Evolutionary conservation across 2,888 invertebrate genomes (phyloP).

Genomic region (Anodontia alba): DNA sequence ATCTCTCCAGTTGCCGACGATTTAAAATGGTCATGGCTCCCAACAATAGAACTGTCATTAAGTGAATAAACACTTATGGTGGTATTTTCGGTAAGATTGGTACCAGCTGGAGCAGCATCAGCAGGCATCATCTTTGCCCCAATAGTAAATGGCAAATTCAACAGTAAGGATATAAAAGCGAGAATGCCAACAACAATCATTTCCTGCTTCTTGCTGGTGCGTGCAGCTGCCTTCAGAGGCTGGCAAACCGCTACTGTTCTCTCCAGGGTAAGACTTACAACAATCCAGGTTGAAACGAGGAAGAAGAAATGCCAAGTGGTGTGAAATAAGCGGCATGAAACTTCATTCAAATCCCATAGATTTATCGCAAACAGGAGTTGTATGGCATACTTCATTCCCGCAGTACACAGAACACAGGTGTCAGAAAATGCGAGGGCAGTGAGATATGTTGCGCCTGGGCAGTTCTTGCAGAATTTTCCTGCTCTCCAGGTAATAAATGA

Average conservation of each 20-base stretch:
- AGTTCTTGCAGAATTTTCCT: neutral
- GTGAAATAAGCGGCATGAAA: neutral
- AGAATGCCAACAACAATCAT: neutral
- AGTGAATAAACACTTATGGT: neutral
- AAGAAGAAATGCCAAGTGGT: conserved; percentile 2
- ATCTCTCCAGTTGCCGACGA: neutral
- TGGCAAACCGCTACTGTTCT: neutral
- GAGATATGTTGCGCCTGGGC: neutral
- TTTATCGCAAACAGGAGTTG: neutral
- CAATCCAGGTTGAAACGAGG: neutral
- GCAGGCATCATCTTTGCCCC: neutral
- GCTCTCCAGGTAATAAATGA: neutral
- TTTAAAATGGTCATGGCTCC: neutral
- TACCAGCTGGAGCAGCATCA: neutral
- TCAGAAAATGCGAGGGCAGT: neutral
- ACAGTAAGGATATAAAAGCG: neutral
- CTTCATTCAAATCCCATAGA: neutral
- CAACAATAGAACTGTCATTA: neutral
- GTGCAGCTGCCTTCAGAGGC: neutral
- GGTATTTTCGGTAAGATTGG: neutral
- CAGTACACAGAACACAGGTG: neutral
- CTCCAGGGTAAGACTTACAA: neutral
- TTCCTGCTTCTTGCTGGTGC: neutral
- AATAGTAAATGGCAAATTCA: neutral
- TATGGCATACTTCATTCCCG: neutral